These are phyloP conservation scores for Rattus norvegicus DNA, from an alignment of 2,113 vertebrate species.

Conservation along the genomic window GRCr8 NC_086031.1:90999501-91000000, in stretches of 20 bases:
- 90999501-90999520: neutral
- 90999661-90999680: no score
- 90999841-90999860: conserved; percentile 8
- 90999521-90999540: neutral
- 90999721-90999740: no score
- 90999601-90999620: neutral
- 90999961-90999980: neutral
- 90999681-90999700: no score
- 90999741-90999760: no score
- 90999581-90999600: neutral
- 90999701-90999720: no score
- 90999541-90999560: neutral
- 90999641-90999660: neutral
- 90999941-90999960: neutral
- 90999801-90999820: no score
- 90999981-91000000: neutral
- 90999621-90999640: conserved; percentile 18
- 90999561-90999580: neutral
- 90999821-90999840: neutral
- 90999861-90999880: neutral
- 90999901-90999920: neutral
- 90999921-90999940: neutral
- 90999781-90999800: no score
- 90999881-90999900: neutral
- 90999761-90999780: no score